A percentile compares a stretch with the other conserved stretches of the same genome.
Evolutionary conservation across 2,113 vertebrate genomes (phyloP).

Genomic region (Epinephelus cyanopodus): DNA sequence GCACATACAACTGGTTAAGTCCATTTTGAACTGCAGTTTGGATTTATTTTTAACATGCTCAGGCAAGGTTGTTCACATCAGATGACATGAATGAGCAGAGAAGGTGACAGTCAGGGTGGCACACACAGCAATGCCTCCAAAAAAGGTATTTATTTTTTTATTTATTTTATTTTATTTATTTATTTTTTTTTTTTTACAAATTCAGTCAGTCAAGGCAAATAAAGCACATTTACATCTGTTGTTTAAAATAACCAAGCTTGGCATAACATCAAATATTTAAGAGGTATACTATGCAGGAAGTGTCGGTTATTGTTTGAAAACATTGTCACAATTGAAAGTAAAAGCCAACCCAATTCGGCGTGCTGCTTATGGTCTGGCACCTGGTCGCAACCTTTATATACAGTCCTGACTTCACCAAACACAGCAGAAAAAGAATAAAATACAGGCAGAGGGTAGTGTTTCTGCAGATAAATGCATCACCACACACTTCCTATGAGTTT

Average conservation of each 20-base stretch:
- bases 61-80: conserved; percentile 43
- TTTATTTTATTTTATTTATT: neutral
- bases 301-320: too few relatives aligned
- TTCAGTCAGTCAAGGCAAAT: conserved; percentile 42
- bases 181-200: conserved; percentile 35
- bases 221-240: conserved; percentile 37
- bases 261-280: conserved; percentile 38
- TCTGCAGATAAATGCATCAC: too few relatives aligned
- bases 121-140: conserved; percentile 26
- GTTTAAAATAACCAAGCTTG: conserved; percentile 35
- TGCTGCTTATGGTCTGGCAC: too few relatives aligned
- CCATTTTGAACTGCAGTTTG: conserved; percentile 23
- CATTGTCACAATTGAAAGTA: too few relatives aligned
- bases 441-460: too few relatives aligned
- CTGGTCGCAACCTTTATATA: too few relatives aligned
- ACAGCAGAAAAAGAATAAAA: too few relatives aligned
- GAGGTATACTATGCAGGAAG: too few relatives aligned
- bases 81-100: conserved; percentile 22
- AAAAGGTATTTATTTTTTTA: neutral
- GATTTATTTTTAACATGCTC: conserved; percentile 65
- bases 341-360: too few relatives aligned
- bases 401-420: too few relatives aligned
- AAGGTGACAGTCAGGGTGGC: conserved; percentile 7
- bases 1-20: conserved; percentile 30
- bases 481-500: too few relatives aligned